These are phyloP conservation scores for Archegozetes longisetosus DNA, from an alignment of 1,140 invertebrate species.

Conservation along the genomic window DNA sequence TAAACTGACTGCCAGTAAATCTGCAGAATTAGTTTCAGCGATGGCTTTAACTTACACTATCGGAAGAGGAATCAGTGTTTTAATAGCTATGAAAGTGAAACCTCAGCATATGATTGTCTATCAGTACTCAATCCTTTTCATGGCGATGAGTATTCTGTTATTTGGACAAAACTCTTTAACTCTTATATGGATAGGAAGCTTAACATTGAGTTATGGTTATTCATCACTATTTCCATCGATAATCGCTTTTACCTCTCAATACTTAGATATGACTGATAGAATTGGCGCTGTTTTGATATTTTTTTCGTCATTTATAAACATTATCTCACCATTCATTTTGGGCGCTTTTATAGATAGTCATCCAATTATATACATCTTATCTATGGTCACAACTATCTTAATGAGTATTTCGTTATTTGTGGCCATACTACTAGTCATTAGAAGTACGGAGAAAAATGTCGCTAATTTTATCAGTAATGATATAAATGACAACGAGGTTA, in stretches of 20 bases:
- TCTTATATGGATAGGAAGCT: background rate
- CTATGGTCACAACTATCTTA: too few relatives aligned
- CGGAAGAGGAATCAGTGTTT: background rate
- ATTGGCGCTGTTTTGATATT: background rate
- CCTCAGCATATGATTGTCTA: background rate
- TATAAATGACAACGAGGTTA: too few relatives aligned
- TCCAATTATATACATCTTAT: background rate
- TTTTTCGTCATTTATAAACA: background rate
- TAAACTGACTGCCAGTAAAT: background rate
- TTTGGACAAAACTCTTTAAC: background rate
- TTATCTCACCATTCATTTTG: background rate
- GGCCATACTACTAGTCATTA: too few relatives aligned
- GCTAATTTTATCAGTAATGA: too few relatives aligned
- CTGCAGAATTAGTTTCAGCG: background rate
- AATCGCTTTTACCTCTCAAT: background rate
- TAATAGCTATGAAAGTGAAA: conserved; percentile 1
- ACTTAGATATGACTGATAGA: background rate
- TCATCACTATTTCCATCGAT: conserved; percentile 3
- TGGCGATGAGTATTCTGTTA: background rate
- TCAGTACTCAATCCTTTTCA: background rate
- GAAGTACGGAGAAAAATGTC: too few relatives aligned
- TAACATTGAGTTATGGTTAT: background rate
- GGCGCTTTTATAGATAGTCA: background rate
- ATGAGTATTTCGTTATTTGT: too few relatives aligned
- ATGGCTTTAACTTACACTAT: background rate